These are phyloP conservation scores for Galaxias olidus DNA, from an alignment of 2,797 vertebrate species.

Conservation along the genomic window DNA sequence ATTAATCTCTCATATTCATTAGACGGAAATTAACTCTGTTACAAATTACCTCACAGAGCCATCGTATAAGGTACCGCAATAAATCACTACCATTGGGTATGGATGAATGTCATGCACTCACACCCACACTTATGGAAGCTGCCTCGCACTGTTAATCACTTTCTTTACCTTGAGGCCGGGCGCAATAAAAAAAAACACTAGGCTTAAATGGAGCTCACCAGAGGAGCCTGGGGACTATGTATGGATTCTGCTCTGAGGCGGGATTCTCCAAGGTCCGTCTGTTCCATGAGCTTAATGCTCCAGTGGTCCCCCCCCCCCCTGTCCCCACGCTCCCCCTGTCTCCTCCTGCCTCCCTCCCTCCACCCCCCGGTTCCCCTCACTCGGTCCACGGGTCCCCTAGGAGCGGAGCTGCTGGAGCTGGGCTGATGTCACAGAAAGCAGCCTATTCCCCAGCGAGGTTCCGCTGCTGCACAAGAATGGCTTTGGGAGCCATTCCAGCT, in stretches of 20 bases:
- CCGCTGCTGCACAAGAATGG: constrained; percentile 31
- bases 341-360: constrained; percentile 34
- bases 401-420: constrained; percentile 46
- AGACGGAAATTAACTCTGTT: constrained; percentile 55
- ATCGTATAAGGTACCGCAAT: constrained; percentile 48
- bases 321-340: constrained; percentile 16
- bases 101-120: constrained; percentile 30
- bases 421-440: constrained; percentile 26
- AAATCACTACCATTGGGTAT: constrained; percentile 54
- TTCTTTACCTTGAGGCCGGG: constrained; percentile 34
- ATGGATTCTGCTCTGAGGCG: constrained; percentile 35
- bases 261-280: constrained; percentile 60
- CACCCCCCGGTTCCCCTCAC: constrained; percentile 25
- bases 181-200: constrained; percentile 50
- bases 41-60: constrained; percentile 49
- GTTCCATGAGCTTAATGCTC: constrained; percentile 49
- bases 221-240: constrained; percentile 6
- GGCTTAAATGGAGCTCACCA: constrained; percentile 40
- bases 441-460: constrained; percentile 40
- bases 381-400: constrained; percentile 42
- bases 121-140: constrained; percentile 13
- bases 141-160: constrained; percentile 19
- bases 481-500: constrained; percentile 52
- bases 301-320: constrained; percentile 2
- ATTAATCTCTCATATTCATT: constrained; percentile 61